Evolutionary conservation across 2,113 vertebrate genomes (phyloP).

Genomic region (Chlorodrepanis virens): DNA sequence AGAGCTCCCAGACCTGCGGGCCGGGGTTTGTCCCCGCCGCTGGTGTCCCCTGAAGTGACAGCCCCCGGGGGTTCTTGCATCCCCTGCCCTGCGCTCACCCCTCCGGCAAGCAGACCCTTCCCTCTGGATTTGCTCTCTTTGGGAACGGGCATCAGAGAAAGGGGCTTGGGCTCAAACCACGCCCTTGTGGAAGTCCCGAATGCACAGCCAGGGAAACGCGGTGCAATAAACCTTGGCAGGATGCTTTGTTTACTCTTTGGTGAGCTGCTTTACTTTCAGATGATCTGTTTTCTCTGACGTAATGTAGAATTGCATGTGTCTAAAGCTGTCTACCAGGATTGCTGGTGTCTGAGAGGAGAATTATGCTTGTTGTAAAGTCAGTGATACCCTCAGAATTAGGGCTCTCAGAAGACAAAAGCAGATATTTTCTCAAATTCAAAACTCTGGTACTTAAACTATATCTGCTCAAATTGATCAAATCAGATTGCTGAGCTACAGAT

Average conservation of each 20-base stretch:
- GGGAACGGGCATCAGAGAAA: not conserved
- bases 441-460: not conserved
- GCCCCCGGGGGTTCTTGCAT: accelerated
- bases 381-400: not conserved
- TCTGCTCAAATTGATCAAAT: not conserved
- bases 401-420: not conserved
- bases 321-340: not conserved
- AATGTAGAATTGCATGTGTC: not conserved
- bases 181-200: not conserved
- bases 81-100: not conserved
- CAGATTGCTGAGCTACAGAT: not conserved
- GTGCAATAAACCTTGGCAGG: not conserved
- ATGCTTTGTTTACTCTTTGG: not conserved
- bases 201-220: accelerated
- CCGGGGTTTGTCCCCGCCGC: accelerated
- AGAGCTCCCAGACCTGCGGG: accelerated
- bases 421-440: not conserved
- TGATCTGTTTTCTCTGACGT: not conserved
- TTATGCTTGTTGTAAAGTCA: not conserved
- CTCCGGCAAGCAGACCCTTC: accelerated
- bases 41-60: not conserved
- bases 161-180: not conserved
- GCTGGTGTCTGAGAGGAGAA: not conserved
- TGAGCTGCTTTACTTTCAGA: not conserved
- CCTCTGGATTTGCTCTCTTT: not conserved